These are phyloP conservation scores for Alligator sinensis DNA, from an alignment of 2,113 vertebrate genomes.

Conservation along the genomic window DNA sequence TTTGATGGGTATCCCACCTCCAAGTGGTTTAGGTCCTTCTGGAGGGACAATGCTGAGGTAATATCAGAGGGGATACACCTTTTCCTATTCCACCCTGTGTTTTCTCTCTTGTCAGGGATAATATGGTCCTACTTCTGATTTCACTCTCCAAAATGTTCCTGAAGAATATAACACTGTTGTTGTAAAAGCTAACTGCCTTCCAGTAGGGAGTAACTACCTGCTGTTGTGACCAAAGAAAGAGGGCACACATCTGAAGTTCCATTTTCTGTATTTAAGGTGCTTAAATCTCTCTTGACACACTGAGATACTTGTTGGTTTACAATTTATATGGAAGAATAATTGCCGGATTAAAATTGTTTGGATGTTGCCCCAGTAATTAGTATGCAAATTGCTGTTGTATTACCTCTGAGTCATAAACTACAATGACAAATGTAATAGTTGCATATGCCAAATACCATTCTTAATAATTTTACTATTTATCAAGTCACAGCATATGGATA, in stretches of 20 bases:
- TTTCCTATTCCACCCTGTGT: background rate
- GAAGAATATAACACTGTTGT: background rate
- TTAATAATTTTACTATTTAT: constrained; percentile 55
- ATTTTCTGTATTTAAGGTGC: background rate
- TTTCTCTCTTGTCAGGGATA: background rate
- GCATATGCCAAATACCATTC: background rate
- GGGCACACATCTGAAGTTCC: background rate
- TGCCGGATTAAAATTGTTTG: constrained; percentile 44
- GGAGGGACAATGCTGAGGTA: background rate
- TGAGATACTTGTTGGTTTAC: constrained; percentile 19
- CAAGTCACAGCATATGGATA: background rate
- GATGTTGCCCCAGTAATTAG: constrained; percentile 23
- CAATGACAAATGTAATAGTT: constrained; percentile 48
- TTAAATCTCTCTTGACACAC: background rate
- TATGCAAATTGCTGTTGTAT: constrained; percentile 45
- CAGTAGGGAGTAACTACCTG: background rate
- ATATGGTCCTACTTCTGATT: background rate
- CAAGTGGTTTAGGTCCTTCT: background rate
- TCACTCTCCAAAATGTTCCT: background rate
- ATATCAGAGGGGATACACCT: background rate
- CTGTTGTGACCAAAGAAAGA: background rate
- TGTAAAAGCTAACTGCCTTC: accelerated
- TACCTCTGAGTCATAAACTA: constrained; percentile 50
- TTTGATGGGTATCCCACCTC: background rate
- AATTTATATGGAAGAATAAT: background rate